These are phyloP conservation scores for Meta bourneti DNA, from an alignment of 2,888 invertebrate species.

Conservation along the genomic window DNA sequence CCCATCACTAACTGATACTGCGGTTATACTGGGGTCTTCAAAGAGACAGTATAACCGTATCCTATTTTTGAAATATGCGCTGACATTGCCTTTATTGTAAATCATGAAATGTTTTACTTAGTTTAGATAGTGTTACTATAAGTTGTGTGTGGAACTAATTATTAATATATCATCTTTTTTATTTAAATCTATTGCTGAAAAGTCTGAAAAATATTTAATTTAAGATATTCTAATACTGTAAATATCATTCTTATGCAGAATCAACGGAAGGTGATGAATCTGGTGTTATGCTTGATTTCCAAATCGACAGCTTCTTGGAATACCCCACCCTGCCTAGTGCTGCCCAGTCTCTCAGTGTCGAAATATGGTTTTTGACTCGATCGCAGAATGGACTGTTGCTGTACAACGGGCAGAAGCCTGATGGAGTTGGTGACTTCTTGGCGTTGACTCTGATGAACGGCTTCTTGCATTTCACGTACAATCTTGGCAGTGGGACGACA, in stretches of 20 bases:
- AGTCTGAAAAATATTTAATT: too few species aligned
- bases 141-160: too few species aligned
- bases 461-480: slow-evolving; percentile 91
- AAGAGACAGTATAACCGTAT: too few species aligned
- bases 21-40: too few species aligned
- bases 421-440: slow-evolving; percentile 87
- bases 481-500: slow-evolving; percentile 90
- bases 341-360: slow-evolving; percentile 83
- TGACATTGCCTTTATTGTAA: too few species aligned
- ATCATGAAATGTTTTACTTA: too few species aligned
- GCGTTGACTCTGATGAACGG: slow-evolving; percentile 90
- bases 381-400: slow-evolving; percentile 89
- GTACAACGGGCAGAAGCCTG: slow-evolving; percentile 88
- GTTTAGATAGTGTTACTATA: too few species aligned
- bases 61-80: too few species aligned
- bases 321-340: slow-evolving; percentile 86
- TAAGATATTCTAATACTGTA: too few species aligned
- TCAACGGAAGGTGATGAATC: slow-evolving; percentile 49
- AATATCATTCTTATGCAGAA: not conserved
- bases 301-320: slow-evolving; percentile 88
- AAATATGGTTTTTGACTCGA: slow-evolving; percentile 91
- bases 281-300: slow-evolving; percentile 86
- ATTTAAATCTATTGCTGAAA: too few species aligned
- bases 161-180: too few species aligned
- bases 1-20: too few species aligned